Evolutionary conservation across 23 tunicate genomes (phyloP).

Genomic region (Halocynthia roretzi): DNA sequence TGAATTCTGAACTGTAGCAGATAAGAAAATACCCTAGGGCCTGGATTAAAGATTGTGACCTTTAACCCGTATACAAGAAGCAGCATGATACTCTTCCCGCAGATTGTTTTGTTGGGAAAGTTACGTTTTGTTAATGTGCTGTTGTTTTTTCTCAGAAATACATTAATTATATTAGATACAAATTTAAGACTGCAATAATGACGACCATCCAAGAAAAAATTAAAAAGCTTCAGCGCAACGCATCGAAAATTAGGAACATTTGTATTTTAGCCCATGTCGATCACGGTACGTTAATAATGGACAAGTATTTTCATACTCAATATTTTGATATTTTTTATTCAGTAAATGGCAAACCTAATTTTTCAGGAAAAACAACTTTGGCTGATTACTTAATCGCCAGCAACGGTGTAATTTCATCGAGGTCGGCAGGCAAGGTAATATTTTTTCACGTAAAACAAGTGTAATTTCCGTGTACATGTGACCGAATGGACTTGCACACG

Average conservation of each 20-base stretch:
- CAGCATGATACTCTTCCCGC: too few species aligned
- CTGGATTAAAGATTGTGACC: too few species aligned
- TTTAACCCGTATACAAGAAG: too few species aligned
- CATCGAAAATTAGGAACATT: conserved; percentile 77
- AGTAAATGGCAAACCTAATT: background rate
- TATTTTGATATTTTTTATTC: background rate
- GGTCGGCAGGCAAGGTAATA: conserved; percentile 83
- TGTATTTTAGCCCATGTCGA: conserved; percentile 98
- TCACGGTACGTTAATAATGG: conserved; percentile 60
- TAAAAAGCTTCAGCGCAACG: conserved; percentile 41
- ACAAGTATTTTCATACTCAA: background rate
- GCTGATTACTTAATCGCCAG: conserved; percentile 94
- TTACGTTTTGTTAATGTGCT: too few species aligned
- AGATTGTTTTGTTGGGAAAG: too few species aligned
- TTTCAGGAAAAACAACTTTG: conserved; percentile 93
- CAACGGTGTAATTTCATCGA: conserved; percentile 84
- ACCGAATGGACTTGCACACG: too few species aligned
- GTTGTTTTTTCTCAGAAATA: too few species aligned
- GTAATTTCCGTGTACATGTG: too few species aligned
- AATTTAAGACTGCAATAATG: conserved; percentile 5
- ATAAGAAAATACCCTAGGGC: too few species aligned
- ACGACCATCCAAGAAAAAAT: conserved; percentile 32
- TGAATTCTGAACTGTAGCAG: too few species aligned
- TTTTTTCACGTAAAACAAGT: too few species aligned
- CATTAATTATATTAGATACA: too few species aligned